Conservation (phyloP, 2,888 invertebrate genomes). For the Mamestra brassicae region DNA sequence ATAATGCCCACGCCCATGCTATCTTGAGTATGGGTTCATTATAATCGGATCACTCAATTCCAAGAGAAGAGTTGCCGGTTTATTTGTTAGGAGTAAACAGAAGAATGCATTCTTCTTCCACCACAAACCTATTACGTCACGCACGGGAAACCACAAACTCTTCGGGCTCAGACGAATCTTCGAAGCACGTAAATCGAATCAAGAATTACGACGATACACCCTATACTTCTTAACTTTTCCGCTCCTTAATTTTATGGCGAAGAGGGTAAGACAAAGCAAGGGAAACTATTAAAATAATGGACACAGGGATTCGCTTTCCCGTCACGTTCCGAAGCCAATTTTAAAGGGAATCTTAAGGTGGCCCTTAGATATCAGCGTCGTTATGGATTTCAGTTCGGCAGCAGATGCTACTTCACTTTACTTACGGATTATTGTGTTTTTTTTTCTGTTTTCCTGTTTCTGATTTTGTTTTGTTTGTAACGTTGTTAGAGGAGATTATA, state of each 20-base stretch:
- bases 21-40: too few relatives aligned
- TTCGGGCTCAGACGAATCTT: background rate
- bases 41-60: too few relatives aligned
- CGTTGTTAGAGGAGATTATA: background rate
- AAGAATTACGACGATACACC: constrained; percentile 48
- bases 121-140: constrained; percentile 2
- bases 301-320: constrained; percentile 75
- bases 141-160: constrained; percentile 22
- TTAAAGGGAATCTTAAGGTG: constrained; percentile 76
- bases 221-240: constrained; percentile 59
- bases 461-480: constrained; percentile 18
- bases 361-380: constrained; percentile 68
- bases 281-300: constrained; percentile 82
- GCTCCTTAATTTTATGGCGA: constrained; percentile 68
- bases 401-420: constrained; percentile 73
- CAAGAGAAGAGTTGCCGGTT: too few relatives aligned
- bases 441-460: constrained; percentile 31
- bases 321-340: constrained; percentile 84
- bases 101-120: too few relatives aligned
- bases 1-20: too few relatives aligned
- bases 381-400: constrained; percentile 73
- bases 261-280: constrained; percentile 70
- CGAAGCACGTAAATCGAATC: constrained; percentile 59
- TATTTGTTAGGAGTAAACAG: too few relatives aligned
- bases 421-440: constrained; percentile 44